Evolutionary conservation across 1,140 invertebrate genomes (phyloP).

Genomic region (Drosophila arawakana): DNA sequence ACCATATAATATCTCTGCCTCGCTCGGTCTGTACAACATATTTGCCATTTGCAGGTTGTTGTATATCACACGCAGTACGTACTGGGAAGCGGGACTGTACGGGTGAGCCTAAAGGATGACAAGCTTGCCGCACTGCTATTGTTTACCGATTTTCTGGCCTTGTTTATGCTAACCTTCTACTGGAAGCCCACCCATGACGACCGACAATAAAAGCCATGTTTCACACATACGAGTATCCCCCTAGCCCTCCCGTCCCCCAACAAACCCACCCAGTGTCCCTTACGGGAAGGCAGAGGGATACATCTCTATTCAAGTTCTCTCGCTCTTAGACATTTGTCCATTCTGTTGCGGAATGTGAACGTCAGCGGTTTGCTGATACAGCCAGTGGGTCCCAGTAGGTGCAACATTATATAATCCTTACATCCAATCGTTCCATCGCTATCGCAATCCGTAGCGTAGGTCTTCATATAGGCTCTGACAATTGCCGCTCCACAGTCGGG

Average conservation of each 20-base stretch:
- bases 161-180: constrained; percentile 63
- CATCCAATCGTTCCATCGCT: constrained; percentile 65
- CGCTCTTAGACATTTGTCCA: constrained; percentile 44
- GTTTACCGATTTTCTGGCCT: constrained; percentile 60
- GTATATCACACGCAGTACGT: constrained; percentile 70
- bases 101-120: constrained; percentile 46
- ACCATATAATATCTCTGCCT: neutral
- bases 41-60: constrained; percentile 62
- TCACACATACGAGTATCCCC: constrained; percentile 9
- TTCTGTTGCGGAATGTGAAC: neutral
- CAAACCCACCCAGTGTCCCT: no score
- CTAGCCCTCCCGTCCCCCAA: neutral
- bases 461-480: constrained; percentile 52
- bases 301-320: constrained; percentile 32
- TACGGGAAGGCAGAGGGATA: neutral
- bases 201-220: constrained; percentile 46
- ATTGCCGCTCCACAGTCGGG: constrained; percentile 44
- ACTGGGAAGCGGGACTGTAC: constrained; percentile 32
- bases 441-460: constrained; percentile 66
- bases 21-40: neutral
- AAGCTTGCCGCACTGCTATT: constrained; percentile 60
- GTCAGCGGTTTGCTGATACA: constrained; percentile 28
- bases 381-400: constrained; percentile 62
- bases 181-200: constrained; percentile 43
- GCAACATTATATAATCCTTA: constrained; percentile 66